Evolutionary conservation across 2,797 vertebrate genomes (phyloP), one percentile per base, ranked within the genome.

Genomic region (Danio tinwini): DNA sequence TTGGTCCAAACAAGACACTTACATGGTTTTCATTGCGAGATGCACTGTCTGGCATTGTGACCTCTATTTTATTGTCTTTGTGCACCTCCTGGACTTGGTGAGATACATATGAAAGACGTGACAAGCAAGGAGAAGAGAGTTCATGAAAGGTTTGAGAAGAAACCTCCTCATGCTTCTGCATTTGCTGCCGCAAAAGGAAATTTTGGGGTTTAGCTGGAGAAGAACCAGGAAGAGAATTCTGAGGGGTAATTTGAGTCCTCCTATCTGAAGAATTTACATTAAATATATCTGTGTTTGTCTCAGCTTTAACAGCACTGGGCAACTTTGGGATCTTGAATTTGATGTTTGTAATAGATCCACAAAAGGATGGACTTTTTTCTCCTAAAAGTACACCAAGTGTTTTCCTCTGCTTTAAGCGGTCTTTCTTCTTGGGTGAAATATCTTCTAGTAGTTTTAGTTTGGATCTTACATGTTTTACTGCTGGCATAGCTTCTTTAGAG

Each of bases 321-420:
- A 84, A 91, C 82, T 91, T 94, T 52, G 85, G 87, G 76, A 93
- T 93, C 78, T 86, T 93, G 81, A 92, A 93, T 19, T 16, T 76
- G 8, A 72, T 0, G 73, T 19, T 82, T 21, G 69, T 12, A 59
- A 5, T 8, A 40, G 85, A 39, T 58, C 49, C n/a, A 4, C 55
- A 17, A 2, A 29, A 19, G 52, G 47, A 19, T 4, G 19, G 5
- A 17, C 6, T 71, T 63, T 49, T 53, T 83, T 81, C 59, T 49
- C 67, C 74, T 19, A 70, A 61, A 40, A n/a, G 7, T 61, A 39
- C 37, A 67, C 10, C 42, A 71, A 8, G 7, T 5, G 47, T 6
- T 9, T 88, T 87, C 80, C 84, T 16, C 3, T 59, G 83, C 69
- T 88, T 83, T 84, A 80, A 87, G 64, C 81, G 49, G 16, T 6